Evolutionary conservation across 2,888 invertebrate genomes (phyloP).

Genomic region (Homarus gammarus): DNA sequence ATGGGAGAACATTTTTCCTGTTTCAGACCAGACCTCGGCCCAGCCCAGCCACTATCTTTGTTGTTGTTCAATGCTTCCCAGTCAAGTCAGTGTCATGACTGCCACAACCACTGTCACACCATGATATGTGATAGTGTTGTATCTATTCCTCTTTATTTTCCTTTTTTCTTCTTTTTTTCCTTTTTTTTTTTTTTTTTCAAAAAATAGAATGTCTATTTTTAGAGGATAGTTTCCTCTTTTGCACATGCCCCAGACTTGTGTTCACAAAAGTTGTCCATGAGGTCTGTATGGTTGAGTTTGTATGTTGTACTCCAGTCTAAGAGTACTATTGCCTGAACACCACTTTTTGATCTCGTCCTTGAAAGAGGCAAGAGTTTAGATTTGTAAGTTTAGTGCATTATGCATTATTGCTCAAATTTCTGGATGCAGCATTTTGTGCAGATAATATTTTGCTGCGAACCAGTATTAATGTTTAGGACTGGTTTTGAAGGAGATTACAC

Average conservation of each 20-base stretch:
- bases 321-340: slow-evolving; percentile 54
- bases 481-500: slow-evolving; percentile 20
- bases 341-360: slow-evolving; percentile 69
- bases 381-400: slow-evolving; percentile 68
- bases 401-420: slow-evolving; percentile 71
- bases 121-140: slow-evolving; percentile 71
- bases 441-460: slow-evolving; percentile 55
- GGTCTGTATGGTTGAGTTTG: slow-evolving; percentile 65
- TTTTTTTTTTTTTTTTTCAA: slow-evolving; percentile 48
- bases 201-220: slow-evolving; percentile 61
- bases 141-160: slow-evolving; percentile 67
- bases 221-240: slow-evolving; percentile 58
- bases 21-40: slow-evolving; percentile 47
- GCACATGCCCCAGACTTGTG: slow-evolving; percentile 66
- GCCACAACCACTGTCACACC: slow-evolving; percentile 73
- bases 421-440: slow-evolving; percentile 70
- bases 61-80: slow-evolving; percentile 68
- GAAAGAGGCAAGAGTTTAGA: slow-evolving; percentile 65
- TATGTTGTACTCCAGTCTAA: slow-evolving; percentile 39
- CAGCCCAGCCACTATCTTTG: slow-evolving; percentile 55
- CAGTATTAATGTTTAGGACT: slow-evolving; percentile 43
- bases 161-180: slow-evolving; percentile 50
- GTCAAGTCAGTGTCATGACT: slow-evolving; percentile 65
- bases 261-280: slow-evolving; percentile 59
- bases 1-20: slow-evolving; percentile 53